Percentiles rank a stretch among this genome's conserved stretches.
phyloP scores from a whole-genome alignment of 1,140 invertebrate species.

The Caenorhabditis inopinata region DNA sequence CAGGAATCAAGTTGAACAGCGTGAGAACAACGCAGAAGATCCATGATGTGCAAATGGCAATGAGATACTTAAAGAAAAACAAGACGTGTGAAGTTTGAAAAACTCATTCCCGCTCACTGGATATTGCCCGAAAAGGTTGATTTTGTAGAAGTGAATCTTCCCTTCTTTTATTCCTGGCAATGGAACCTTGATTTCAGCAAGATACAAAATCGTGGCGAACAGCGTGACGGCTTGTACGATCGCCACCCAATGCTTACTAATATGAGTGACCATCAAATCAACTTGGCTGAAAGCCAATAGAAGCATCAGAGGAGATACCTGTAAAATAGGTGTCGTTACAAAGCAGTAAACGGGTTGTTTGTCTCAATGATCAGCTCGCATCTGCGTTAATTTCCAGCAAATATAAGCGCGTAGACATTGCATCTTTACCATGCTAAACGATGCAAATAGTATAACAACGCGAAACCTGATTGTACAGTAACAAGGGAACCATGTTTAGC shows the following conservation, averaged over 20 bases:
- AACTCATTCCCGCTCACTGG: slow-evolving; percentile 55
- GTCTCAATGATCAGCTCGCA: no score
- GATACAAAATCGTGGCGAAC: slow-evolving; percentile 61
- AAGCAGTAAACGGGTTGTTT: no score
- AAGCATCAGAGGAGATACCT: slow-evolving; percentile 60
- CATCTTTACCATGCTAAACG: no score
- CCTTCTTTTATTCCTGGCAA: slow-evolving; percentile 57
- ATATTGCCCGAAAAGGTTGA: slow-evolving; percentile 63
- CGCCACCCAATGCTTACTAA: slow-evolving; percentile 63
- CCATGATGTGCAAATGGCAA: slow-evolving; percentile 62
- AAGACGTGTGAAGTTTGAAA: no score
- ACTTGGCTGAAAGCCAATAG: slow-evolving; percentile 59
- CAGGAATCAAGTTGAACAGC: slow-evolving; percentile 51
- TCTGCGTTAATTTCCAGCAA: no score
- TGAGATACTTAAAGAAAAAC: slow-evolving; percentile 55
- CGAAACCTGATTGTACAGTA: no score
- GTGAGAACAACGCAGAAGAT: slow-evolving; percentile 60
- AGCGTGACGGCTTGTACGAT: slow-evolving; percentile 58
- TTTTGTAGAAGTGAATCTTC: slow-evolving; percentile 51
- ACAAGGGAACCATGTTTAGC: no score
- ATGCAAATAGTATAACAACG: no score
- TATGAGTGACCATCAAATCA: slow-evolving; percentile 52
- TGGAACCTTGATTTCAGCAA: slow-evolving; percentile 57
- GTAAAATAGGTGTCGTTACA: no score
- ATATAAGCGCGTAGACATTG: no score